A percentile compares a stretch with the other conserved stretches of the same genome.
phyloP scores from a whole-genome alignment of 2,797 vertebrate genomes.

The Lophura swinhoii region DNA sequence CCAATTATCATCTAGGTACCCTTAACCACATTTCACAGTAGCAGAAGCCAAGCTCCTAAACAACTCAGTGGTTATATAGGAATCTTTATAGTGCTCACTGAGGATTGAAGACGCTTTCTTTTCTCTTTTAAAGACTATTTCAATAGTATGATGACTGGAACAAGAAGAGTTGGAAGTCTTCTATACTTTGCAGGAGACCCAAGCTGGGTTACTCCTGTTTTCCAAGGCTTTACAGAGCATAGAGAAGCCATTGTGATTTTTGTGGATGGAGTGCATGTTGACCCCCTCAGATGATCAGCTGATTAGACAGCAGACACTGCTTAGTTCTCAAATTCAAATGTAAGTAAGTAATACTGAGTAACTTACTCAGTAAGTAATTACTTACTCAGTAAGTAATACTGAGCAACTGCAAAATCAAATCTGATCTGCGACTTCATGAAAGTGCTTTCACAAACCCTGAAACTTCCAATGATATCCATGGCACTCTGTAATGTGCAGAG shows the following conservation, averaged over 20 bases:
- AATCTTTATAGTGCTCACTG: rapidly evolving
- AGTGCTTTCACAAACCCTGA: not conserved
- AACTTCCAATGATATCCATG: not conserved
- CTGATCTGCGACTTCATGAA: not conserved
- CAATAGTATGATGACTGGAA: not conserved
- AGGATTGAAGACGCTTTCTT: not conserved
- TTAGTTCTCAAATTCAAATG: not conserved
- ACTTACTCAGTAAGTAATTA: too few species aligned
- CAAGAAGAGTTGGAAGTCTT: not conserved
- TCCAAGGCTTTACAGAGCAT: not conserved
- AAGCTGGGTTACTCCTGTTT: not conserved
- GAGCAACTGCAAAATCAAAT: not conserved
- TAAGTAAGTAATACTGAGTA: too few species aligned
- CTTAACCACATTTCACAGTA: not conserved
- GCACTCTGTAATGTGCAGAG: not conserved
- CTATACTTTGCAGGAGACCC: not conserved
- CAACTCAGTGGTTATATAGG: not conserved
- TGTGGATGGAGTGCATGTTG: not conserved
- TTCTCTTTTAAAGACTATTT: not conserved
- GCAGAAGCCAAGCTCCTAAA: not conserved
- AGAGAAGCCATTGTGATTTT: not conserved
- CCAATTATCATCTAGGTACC: not conserved
- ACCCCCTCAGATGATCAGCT: not conserved
- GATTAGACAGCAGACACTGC: not conserved
- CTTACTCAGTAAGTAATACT: too few species aligned